phyloP scores from a whole-genome alignment of 2,113 vertebrate genomes.

The Ciconia maguari region DNA sequence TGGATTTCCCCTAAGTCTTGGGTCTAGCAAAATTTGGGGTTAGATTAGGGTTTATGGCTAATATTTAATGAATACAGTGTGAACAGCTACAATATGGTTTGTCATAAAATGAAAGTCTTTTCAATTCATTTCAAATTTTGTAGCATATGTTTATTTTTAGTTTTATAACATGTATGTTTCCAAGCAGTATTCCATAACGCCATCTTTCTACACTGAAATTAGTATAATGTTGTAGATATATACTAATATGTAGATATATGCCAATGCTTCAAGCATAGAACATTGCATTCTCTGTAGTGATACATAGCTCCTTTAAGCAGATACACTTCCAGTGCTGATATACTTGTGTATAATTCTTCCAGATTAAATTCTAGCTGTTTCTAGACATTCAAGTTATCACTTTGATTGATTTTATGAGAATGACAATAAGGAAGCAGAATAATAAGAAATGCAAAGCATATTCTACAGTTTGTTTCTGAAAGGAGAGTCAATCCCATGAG shows the following conservation, averaged over 20 bases:
- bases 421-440: not conserved
- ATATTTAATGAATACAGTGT: not conserved
- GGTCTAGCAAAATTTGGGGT: not conserved
- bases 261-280: not conserved
- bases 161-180: not conserved
- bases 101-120: not conserved
- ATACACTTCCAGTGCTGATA: not conserved
- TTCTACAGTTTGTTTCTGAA: not conserved
- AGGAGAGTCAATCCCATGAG: not conserved
- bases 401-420: slow-evolving; percentile 1
- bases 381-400: not conserved
- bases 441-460: not conserved
- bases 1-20: not conserved
- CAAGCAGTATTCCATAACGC: not conserved
- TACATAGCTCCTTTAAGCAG: not conserved
- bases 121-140: not conserved
- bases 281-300: not conserved
- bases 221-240: not conserved
- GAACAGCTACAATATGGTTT: not conserved
- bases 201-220: not conserved
- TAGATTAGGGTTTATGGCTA: not conserved
- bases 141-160: not conserved
- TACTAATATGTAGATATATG: not conserved
- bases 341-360: not conserved
- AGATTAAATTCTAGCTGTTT: slow-evolving; percentile 27